These are phyloP conservation scores for Sclerurus mexicanus DNA, from an alignment of 2,113 vertebrate species.

Conservation along the genomic window DNA sequence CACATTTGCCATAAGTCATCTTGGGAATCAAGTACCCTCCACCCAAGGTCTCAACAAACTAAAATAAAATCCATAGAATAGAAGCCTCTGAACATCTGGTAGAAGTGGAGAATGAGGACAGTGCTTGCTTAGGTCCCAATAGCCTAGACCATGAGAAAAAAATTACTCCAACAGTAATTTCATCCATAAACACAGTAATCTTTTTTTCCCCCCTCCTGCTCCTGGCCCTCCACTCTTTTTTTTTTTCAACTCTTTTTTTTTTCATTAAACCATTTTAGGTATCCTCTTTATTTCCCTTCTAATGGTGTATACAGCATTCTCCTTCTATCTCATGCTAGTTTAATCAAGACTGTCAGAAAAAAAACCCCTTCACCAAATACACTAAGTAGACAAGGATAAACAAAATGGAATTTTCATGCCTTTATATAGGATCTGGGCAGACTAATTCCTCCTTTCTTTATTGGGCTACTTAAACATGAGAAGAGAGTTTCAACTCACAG, in stretches of 20 bases:
- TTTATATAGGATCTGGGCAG: neutral
- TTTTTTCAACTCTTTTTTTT: neutral
- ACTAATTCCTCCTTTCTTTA: neutral
- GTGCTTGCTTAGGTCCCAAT: slow-evolving; percentile 1
- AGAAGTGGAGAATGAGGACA: neutral
- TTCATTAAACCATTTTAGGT: neutral
- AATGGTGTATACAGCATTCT: neutral
- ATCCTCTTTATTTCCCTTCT: neutral
- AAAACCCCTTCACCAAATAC: neutral
- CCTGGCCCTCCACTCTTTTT: neutral
- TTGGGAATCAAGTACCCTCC: neutral
- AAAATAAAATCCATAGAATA: slow-evolving; percentile 42
- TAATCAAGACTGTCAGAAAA: neutral
- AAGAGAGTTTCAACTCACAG: neutral
- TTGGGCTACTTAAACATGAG: neutral
- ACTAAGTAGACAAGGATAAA: neutral
- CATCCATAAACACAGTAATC: neutral
- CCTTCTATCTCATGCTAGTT: neutral
- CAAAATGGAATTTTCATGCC: neutral
- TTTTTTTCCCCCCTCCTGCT: neutral
- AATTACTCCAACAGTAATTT: neutral
- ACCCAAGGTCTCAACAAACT: slow-evolving; percentile 10
- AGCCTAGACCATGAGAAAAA: slow-evolving; percentile 3
- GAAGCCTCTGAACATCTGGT: neutral
- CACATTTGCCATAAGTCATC: neutral